Percentiles rank a stretch among this genome's conserved stretches.
Evolutionary conservation across 2,113 vertebrate genomes (phyloP).

Genomic region (Dunckerocampus dactyliophorus): DNA sequence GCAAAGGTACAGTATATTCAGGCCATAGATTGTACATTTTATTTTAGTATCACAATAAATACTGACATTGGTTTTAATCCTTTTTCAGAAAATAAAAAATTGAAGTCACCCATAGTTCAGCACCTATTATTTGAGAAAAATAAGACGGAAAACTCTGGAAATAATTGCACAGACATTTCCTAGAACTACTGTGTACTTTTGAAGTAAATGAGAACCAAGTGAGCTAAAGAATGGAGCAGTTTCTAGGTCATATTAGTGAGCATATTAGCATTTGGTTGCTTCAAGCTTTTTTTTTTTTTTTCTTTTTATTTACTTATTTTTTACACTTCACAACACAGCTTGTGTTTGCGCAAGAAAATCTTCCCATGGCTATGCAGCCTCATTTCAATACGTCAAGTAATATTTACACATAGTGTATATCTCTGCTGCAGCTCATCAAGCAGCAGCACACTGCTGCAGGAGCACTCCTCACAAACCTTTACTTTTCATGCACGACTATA

Average conservation of each 20-base stretch:
- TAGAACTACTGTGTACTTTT: conserved; percentile 18
- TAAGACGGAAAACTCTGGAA: background rate
- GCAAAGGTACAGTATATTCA: background rate
- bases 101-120: background rate
- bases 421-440: conserved; percentile 54
- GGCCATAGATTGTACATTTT: background rate
- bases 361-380: conserved; percentile 55
- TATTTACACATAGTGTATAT: conserved; percentile 60
- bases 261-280: conserved; percentile 53
- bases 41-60: background rate
- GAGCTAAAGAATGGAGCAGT: conserved; percentile 27
- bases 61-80: background rate
- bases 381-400: conserved; percentile 64
- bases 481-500: conserved; percentile 54
- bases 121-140: background rate
- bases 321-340: conserved; percentile 34
- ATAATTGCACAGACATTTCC: conserved; percentile 17
- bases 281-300: conserved; percentile 12
- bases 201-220: conserved; percentile 31
- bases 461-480: conserved; percentile 44
- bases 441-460: conserved; percentile 40
- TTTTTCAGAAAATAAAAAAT: background rate
- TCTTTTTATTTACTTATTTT: background rate
- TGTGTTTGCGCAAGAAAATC: conserved; percentile 55
- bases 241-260: conserved; percentile 63